phyloP scores from a whole-genome alignment of 2,797 vertebrate species.

The Platyrinchus mystaceus region DNA sequence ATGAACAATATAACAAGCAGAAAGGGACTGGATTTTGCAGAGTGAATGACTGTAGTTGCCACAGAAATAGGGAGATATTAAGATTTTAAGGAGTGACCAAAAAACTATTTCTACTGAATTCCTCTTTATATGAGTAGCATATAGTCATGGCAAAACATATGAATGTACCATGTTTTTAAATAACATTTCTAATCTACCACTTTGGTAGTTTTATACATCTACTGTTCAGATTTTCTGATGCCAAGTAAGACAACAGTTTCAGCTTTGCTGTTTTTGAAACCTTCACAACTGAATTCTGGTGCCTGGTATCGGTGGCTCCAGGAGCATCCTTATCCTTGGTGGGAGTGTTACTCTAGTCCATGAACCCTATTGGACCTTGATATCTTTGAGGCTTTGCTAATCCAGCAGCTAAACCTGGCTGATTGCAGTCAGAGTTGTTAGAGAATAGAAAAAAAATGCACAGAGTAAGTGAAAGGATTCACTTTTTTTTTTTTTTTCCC shows the following conservation, averaged over 20 bases:
- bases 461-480: neutral
- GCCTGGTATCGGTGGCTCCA: rapidly evolving
- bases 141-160: neutral
- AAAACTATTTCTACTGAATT: neutral
- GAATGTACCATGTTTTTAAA: neutral
- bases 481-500: neutral
- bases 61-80: neutral
- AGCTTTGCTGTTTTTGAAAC: neutral
- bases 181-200: neutral
- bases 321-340: neutral
- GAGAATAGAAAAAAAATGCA: neutral
- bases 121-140: neutral
- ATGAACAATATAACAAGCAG: neutral
- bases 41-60: neutral
- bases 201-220: neutral
- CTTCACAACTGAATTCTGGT: neutral
- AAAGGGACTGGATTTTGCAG: neutral
- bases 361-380: neutral
- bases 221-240: neutral
- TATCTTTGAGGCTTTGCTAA: neutral
- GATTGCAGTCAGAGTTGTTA: neutral
- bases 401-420: neutral
- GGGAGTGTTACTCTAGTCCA: neutral
- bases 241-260: neutral
- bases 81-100: neutral